These are phyloP conservation scores for Cirrhinus molitorella DNA, from an alignment of 2,797 vertebrate species.

Conservation along the genomic window DNA sequence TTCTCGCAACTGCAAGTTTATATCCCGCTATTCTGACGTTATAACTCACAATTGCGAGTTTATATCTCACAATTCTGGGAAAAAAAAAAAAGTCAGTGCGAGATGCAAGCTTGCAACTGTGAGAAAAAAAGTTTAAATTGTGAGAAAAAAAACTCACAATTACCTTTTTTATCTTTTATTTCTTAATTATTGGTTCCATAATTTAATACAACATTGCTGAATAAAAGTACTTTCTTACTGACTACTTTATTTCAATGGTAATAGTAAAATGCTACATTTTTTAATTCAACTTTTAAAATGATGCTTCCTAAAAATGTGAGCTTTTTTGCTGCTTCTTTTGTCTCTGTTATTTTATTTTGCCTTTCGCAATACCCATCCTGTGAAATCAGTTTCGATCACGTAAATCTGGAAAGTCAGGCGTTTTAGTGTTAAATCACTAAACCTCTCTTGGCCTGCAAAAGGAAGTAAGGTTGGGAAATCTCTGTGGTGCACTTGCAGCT, in stretches of 20 bases:
- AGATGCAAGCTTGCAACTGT: no score
- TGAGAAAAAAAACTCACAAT: no score
- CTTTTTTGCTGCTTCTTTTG: not conserved
- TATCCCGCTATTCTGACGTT: no score
- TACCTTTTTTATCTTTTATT: no score
- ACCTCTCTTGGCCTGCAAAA: slow-evolving; percentile 13
- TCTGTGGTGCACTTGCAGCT: not conserved
- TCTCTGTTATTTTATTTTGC: not conserved
- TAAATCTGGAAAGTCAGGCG: not conserved
- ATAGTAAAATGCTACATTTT: not conserved
- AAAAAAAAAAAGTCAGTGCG: no score
- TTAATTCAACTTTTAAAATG: not conserved
- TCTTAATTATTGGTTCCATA: no score
- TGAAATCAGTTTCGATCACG: not conserved
- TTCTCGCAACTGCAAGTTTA: no score
- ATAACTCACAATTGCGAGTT: no score
- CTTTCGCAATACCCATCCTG: not conserved
- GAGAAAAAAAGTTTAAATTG: no score
- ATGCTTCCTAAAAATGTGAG: not conserved
- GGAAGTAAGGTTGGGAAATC: slow-evolving; percentile 40
- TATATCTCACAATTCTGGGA: no score
- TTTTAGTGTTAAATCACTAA: not conserved
- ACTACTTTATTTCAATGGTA: not conserved
- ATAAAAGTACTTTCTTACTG: not conserved
- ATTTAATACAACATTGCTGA: not conserved